Base-by-base conservation (phyloP, 2,888 invertebrate genomes). In the Ophonus ardosiacus region DNA sequence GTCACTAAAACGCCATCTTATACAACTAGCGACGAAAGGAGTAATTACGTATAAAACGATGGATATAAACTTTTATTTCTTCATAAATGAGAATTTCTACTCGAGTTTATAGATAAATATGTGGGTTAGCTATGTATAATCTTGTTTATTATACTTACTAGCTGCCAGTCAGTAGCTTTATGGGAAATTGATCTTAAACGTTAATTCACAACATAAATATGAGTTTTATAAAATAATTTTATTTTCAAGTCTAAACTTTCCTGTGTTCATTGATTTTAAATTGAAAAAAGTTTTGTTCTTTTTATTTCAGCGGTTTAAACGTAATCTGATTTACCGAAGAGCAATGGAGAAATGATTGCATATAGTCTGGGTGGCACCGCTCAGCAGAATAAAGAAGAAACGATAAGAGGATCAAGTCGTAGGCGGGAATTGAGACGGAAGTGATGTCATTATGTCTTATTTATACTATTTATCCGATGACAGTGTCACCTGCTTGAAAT, bases 341-440 rank as follows among this genome's bases (percentile, higher is more conserved):
- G 71, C 43, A 43, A 74, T 61, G 51, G 17, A 79, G 78, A 79
- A 79, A 79, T 79, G 61, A 79, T 59, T 78, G 78, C 59, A 17
- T 38, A 59, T 59, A 24, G 38, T 38, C 38, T 79, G 79, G 79
- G 79, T 79, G 79, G 79, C 31, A n/a, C 17, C 17, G 15, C 7
- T 17, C 18, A 15, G 13, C 17, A 17, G 18, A n/a, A 15, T 7
- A 7, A 74, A 74, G 71, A 74, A 74, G 7, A 68, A 40, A 68
- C 40, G 71, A 40, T 79, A 79, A 79, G 79, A 79, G 61, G 79
- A 79, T 79, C 79, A 61, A 40, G n/a, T 7, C 31, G 79, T 57
- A 59, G 79, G 79, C 61, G 40, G 79, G 61, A 79, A 79, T 79
- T 79, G 61, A 79, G 79, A 79, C 79, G 79, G 79, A 79, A 79